phyloP scores from a whole-genome alignment of 2,888 invertebrate genomes.

The Anthoptus insignis region DNA sequence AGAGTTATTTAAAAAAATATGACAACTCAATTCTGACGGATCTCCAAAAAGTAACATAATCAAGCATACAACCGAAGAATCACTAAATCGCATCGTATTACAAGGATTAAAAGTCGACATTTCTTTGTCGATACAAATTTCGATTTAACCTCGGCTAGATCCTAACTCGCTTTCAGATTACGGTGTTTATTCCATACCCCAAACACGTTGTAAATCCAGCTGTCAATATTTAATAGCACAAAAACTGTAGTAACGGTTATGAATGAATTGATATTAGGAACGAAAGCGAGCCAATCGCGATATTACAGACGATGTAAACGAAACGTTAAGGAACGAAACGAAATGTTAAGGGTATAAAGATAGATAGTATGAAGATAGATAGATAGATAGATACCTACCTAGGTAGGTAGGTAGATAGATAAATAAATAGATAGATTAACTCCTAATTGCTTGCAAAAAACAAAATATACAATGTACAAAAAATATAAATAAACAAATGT shows the following conservation, averaged over 20 bases:
- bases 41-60: neutral
- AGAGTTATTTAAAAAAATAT: too few relatives aligned
- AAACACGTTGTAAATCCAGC: constrained; percentile 16
- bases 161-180: constrained; percentile 17
- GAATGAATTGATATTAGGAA: constrained; percentile 3
- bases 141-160: constrained; percentile 21
- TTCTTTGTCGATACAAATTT: neutral
- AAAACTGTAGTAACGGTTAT: constrained; percentile 17
- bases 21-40: neutral
- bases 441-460: too few relatives aligned
- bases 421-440: too few relatives aligned
- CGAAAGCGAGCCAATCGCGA: constrained; percentile 1
- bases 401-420: too few relatives aligned
- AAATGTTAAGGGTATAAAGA: too few relatives aligned
- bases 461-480: too few relatives aligned
- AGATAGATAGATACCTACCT: too few relatives aligned
- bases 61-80: neutral
- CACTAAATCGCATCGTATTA: constrained; percentile 8
- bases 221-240: constrained; percentile 28
- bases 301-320: constrained; percentile 14
- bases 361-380: too few relatives aligned
- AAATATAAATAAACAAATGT: too few relatives aligned
- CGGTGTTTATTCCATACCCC: constrained; percentile 16
- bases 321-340: too few relatives aligned
- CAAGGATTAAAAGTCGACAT: neutral